Conservation (phyloP, 2,888 invertebrate species). For the Deroplatys truncata region DNA sequence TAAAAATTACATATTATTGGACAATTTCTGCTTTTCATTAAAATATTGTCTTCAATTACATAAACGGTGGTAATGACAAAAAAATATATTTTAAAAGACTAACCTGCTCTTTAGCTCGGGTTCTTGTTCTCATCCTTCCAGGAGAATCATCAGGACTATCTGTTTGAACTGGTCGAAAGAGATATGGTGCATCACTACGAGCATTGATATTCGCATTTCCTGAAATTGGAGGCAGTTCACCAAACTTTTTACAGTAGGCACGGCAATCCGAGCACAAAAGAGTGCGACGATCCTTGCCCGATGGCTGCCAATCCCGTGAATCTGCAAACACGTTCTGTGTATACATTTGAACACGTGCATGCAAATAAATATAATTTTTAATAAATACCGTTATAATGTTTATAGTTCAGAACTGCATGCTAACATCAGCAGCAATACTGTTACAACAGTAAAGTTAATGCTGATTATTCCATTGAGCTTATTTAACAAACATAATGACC, state of each 20-base stretch:
- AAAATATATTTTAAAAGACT: conserved; percentile 19
- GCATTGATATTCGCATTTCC: conserved; percentile 35
- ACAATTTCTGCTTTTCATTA: background rate
- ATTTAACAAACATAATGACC: no score
- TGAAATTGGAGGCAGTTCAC: conserved; percentile 59
- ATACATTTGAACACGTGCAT: background rate
- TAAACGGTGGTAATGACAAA: background rate
- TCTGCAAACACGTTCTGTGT: conserved; percentile 42
- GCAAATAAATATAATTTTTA: background rate
- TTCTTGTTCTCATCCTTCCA: conserved; percentile 81
- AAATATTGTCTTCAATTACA: background rate
- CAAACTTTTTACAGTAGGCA: conserved; percentile 70
- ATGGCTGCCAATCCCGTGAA: conserved; percentile 68
- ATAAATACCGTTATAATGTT: no score
- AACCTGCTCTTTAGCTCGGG: conserved; percentile 65
- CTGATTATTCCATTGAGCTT: no score
- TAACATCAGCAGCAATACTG: no score
- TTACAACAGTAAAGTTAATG: no score
- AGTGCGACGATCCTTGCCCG: conserved; percentile 61
- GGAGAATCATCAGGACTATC: conserved; percentile 48
- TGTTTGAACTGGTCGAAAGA: conserved; percentile 52
- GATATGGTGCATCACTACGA: conserved; percentile 42
- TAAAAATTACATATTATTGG: no score
- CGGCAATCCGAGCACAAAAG: conserved; percentile 74
- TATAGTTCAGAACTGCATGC: background rate